Evolutionary conservation across 2,113 vertebrate species (phyloP).

Genomic region (Nothobranchius kuhntae): DNA sequence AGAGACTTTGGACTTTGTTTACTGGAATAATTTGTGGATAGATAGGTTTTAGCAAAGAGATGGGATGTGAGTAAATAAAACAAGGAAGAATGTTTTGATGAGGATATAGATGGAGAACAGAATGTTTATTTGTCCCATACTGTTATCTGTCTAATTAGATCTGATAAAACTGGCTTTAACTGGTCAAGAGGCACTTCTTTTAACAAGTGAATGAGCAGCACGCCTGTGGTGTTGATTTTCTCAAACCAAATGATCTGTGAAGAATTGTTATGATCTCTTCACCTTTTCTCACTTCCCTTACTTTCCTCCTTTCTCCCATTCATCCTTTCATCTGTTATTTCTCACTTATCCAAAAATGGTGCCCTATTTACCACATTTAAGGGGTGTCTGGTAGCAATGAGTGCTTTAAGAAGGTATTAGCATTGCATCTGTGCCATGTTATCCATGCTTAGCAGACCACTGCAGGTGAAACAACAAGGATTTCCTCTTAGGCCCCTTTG

Average conservation of each 20-base stretch:
- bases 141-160: neutral
- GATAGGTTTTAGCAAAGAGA: slow-evolving; percentile 13
- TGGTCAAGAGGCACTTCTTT: slow-evolving; percentile 4
- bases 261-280: slow-evolving; percentile 11
- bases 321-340: slow-evolving; percentile 32
- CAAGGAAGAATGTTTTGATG: no score
- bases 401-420: slow-evolving; percentile 69
- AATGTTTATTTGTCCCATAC: slow-evolving; percentile 8
- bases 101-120: slow-evolving; percentile 10
- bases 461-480: slow-evolving; percentile 72
- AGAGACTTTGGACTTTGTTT: slow-evolving; percentile 34
- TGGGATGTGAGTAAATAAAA: neutral
- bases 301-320: slow-evolving; percentile 15
- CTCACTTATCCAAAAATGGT: slow-evolving; percentile 27
- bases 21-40: slow-evolving; percentile 41
- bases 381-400: slow-evolving; percentile 33
- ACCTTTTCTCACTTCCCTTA: slow-evolving; percentile 4
- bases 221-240: slow-evolving; percentile 17
- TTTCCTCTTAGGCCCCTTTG: slow-evolving; percentile 72
- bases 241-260: slow-evolving; percentile 8
- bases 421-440: slow-evolving; percentile 48
- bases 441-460: slow-evolving; percentile 68
- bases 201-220: neutral
- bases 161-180: neutral
- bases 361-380: slow-evolving; percentile 18